Evolutionary conservation across 2,888 invertebrate species (phyloP), one percentile per base, ranked within the genome.

Genomic region (Diarsia rubi): DNA sequence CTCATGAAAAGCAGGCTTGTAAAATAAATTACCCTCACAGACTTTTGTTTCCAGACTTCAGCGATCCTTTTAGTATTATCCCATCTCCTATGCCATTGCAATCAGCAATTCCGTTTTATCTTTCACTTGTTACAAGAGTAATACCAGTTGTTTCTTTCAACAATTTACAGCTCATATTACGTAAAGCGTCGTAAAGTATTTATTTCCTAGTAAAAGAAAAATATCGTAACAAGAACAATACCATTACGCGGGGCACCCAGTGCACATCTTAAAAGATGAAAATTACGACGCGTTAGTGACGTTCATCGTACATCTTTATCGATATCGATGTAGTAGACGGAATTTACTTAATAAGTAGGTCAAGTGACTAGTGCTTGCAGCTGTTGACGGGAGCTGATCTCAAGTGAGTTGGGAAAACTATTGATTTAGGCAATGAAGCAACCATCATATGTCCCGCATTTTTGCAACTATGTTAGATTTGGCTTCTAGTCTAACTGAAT

Each of bases 121-220:
- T 37, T 69, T 71, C 49, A 70, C 24, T 83, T 80, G 63, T 52
- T 16, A 57, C 27, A 57, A 71, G 63, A 69, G 69, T 63, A 71
- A 64, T 47, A 67, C 24, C 59, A 62, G 73, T 71, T 71, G 57
- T 59, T 73, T 59, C 45, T 63, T 52, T 42, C 57, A 73, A 75
- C 63, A 88, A 81, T 89, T 90, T 88, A 83, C 86, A 85, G 83
- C 85, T 79, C 76, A 78, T 82, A 82, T 83, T 79, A 81, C 81
- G 81, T 83, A 85, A 87, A 86, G 84, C 86, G 75, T 90, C 91
- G 90, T 92, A 92, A 92, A 92, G 88, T 90, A 92, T 92, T 92
- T 91, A 92, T 91, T 91, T 88, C 86, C 85, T 82, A 88, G 86
- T 91, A 92, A 91, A 91, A 62, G 14, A 90, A 91, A 88, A 75